Base-by-base conservation (phyloP, 2,113 vertebrate genomes). In the Isichthys henryi region DNA sequence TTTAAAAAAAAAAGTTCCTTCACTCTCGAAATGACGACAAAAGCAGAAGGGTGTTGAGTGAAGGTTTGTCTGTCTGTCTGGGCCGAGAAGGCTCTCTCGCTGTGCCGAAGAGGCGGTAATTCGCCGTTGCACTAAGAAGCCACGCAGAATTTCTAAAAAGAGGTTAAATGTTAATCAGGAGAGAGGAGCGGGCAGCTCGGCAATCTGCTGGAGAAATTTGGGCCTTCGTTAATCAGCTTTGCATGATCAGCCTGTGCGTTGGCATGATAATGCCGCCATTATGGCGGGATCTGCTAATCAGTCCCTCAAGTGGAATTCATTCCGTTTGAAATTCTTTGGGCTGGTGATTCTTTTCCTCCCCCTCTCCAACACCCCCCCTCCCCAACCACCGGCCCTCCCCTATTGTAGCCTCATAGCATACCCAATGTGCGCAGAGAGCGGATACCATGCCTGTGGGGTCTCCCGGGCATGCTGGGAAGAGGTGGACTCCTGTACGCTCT, bases 211-310 rank as follows among this genome's bases (percentile, higher is more conserved):
- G 91, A 87, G 88, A 94, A 91, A 93, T 93, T 93, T 91, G 84
- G 91, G 94, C 95, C 94, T 91, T 92, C 90, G 89, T 91, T 95
- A 95, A 95, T 96, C 94, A 95, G 94, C 93, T 92, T 93, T 94
- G 91, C 92, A 93, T 93, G 94, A 95, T 95, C 93, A 95, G 92
- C 92, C 19, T 58, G 92, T 94, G 92, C 91, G 92, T 94, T 94
- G 94, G 95, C 95, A 96, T 96, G 94, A 95, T 95, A 95, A 96
- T 95, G 93, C 91, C 90, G 91, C 95, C 94, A 95, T 95, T 96
- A 95, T 92, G 94, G 92, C 92, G 92, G 93, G 92, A 91, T 92
- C 92, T 91, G 90, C 94, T 96, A 95, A 96, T 96, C 94, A 95
- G 92, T 93, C 82, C 91, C 92, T 91, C 93, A 94, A 92, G 93